Conservation (phyloP, 2,113 vertebrate genomes). For the Tamias sibiricus region DNA sequence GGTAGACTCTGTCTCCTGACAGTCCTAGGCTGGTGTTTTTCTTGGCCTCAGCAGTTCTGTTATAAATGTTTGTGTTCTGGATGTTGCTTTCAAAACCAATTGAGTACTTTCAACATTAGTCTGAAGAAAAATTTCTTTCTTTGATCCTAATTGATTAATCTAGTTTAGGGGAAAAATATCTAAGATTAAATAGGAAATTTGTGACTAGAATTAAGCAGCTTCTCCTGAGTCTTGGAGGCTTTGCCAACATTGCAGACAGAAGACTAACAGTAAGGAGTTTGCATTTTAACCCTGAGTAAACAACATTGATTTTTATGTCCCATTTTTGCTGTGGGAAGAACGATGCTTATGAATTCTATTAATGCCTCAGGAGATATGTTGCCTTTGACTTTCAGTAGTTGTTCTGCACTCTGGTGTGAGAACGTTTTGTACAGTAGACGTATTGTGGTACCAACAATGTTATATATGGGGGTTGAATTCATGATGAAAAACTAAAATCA, state of each 20-base stretch:
- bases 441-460: background rate
- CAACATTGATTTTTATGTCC: slow-evolving; percentile 1
- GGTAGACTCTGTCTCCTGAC: background rate
- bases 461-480: background rate
- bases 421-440: background rate
- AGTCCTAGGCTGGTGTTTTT: background rate
- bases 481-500: background rate
- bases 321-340: slow-evolving; percentile 29
- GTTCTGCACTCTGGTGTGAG: background rate
- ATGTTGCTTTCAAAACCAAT: slow-evolving; percentile 33
- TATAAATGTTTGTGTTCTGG: background rate
- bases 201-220: background rate
- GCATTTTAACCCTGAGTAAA: slow-evolving; percentile 28
- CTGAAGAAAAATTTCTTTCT: background rate
- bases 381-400: slow-evolving; percentile 14
- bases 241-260: background rate
- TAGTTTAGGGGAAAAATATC: background rate
- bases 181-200: background rate
- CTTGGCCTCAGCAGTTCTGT: background rate
- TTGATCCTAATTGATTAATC: background rate
- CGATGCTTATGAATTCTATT: slow-evolving; percentile 23
- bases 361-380: background rate
- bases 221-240: background rate
- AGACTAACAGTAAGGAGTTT: background rate
- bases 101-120: background rate